Evolutionary conservation across 2,888 invertebrate species (phyloP), one percentile per base, ranked within the genome.

Genomic region (Sericinus montela): DNA sequence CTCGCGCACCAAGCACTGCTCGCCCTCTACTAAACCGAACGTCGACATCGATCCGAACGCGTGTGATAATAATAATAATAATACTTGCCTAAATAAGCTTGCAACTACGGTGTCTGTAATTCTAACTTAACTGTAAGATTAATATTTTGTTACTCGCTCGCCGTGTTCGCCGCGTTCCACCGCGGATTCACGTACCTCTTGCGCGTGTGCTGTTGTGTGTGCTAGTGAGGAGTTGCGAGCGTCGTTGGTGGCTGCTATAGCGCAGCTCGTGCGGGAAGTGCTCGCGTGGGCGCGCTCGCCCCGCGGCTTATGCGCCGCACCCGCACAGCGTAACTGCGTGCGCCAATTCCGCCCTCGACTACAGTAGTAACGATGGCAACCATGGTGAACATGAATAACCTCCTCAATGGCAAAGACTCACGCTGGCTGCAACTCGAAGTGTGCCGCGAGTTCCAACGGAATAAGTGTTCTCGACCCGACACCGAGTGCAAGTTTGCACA

Each of bases 401-500:
- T 98, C 79, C 93, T 98, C 79, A 98, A 97, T 91, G 97, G 97
- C 80, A 99, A 99, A 91, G 99, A 99, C 92, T 98, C 98, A 70
- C 96, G 99, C 85, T 99, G 99, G 99, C 93, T 99, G 75, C 99
- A 99, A 89, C 92, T 99, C 85, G 99, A 99, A 91, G 99, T 99
- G 85, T 98, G 97, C 92, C 94, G 99, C 70, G 99, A 99, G 91
- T 99, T 97, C 91, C 98, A 99, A 92, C 94, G 99, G 89, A 98
- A 98, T 93, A 99, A 99, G 93, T 99, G 99, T 91, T 97, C 98
- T 75, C 94, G 99, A 80, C 96, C 98, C 61, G 99, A 99, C 91
- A 97, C 97, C 82, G 99, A 99, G 91, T 99, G 99, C 94, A 99
- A 99, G 93, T 99, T 99, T 90, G 99, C 99, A 65, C 99, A 99